phyloP scores from a whole-genome alignment of 2,113 vertebrate species.

The Athene noctua region DNA sequence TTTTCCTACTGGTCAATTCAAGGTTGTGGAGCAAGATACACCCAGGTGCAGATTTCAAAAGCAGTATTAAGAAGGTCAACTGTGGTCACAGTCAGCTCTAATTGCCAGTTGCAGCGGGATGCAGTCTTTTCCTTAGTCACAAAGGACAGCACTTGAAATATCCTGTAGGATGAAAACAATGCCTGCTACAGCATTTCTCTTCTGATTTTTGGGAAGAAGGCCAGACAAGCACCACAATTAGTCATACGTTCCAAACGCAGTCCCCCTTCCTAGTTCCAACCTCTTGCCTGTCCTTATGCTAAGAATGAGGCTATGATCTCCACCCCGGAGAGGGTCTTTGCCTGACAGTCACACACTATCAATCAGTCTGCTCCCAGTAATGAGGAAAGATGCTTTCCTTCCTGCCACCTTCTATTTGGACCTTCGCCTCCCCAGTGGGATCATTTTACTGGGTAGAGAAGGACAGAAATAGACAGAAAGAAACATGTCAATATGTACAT shows the following conservation, averaged over 20 bases:
- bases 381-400: constrained; percentile 35
- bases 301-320: neutral
- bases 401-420: constrained; percentile 32
- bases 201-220: constrained; percentile 1
- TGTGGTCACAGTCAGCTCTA: neutral
- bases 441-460: neutral
- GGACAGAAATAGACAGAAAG: neutral
- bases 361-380: constrained; percentile 16
- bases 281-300: neutral
- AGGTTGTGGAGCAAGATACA: neutral
- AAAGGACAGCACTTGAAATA: neutral
- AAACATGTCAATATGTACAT: constrained; percentile 9
- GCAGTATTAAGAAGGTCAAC: neutral
- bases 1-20: neutral
- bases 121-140: neutral
- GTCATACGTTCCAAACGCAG: neutral
- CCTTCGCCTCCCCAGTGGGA: neutral
- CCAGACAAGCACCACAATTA: neutral
- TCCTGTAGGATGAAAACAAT: neutral
- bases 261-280: neutral
- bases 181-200: neutral
- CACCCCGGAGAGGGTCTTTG: neutral
- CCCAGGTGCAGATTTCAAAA: neutral
- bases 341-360: neutral
- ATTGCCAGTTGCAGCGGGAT: neutral